Conservation (phyloP, 2,113 vertebrate genomes). For the Leptobrachium ailaonicum region DNA sequence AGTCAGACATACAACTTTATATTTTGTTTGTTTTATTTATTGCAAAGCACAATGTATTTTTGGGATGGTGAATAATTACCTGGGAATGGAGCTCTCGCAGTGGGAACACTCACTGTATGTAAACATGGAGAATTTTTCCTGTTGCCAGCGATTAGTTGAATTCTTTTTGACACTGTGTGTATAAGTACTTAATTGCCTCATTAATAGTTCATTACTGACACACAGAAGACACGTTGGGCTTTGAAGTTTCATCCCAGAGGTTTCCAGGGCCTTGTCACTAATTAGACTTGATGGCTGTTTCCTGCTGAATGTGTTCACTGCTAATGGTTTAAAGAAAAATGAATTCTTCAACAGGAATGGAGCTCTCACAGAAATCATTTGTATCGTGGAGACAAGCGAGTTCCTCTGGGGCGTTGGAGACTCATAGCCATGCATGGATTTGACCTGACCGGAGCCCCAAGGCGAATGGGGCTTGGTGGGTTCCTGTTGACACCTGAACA, state of each 20-base stretch:
- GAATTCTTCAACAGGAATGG: slow-evolving; percentile 33
- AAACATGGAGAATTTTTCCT: slow-evolving; percentile 57
- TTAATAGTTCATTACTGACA: slow-evolving; percentile 69
- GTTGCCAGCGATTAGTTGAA: slow-evolving; percentile 64
- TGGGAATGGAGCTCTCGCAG: neutral
- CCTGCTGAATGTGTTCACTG: slow-evolving; percentile 63
- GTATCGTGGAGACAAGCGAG: slow-evolving; percentile 32
- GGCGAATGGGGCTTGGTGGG: slow-evolving; percentile 8
- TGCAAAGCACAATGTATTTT: no score
- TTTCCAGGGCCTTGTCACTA: slow-evolving; percentile 60
- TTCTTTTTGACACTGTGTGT: slow-evolving; percentile 67
- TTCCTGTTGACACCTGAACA: neutral
- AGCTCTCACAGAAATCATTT: slow-evolving; percentile 36
- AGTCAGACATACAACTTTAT: no score
- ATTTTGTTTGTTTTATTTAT: no score
- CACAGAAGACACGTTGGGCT: slow-evolving; percentile 64
- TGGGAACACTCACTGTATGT: slow-evolving; percentile 1
- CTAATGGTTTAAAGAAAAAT: slow-evolving; percentile 54
- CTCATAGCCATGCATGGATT: neutral
- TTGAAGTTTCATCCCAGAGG: slow-evolving; percentile 58
- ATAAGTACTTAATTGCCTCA: slow-evolving; percentile 68
- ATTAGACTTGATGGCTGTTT: slow-evolving; percentile 67
- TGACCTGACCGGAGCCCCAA: slow-evolving; percentile 1
- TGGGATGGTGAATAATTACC: neutral
- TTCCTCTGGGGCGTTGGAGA: slow-evolving; percentile 37